Base-by-base conservation (phyloP, 2,888 invertebrate species). In the Drosophila diplacantha region DNA sequence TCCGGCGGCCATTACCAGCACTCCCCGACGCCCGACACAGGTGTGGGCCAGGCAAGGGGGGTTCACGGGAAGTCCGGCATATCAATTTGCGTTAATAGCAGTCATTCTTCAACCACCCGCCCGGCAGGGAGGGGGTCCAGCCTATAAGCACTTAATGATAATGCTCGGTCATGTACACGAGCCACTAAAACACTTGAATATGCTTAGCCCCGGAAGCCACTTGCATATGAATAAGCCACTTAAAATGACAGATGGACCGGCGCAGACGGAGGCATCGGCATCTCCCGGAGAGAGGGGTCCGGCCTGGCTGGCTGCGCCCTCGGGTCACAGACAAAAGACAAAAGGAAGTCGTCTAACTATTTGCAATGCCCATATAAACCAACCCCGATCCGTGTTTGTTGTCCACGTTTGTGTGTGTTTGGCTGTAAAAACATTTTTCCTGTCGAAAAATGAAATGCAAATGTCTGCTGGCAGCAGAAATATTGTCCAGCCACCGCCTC, bases 151-250 rank as follows among this genome's bases (percentile, higher is more conserved):
- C 83, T 84, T 84, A 82, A 82, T 84, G 81, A 83, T 75, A 84
- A 83, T 83, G 79, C 83, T 73, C 75, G 79, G 83, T 81, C 83
- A 80, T 74, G 81, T 74, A 82, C 80, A 82, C 75, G 75, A 63
- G 76, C 76, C 72, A 81, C 83, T 77, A 73, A 77, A 77, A 75
- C 84, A 84, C 75, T 76, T 82, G 81, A 82, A 82, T 84, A 80
- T 83, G 83, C 72, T 81, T 81, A 83, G 79, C 81, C 81, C 78
- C 80, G 80, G 81, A 82, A 79, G 77, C 81, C 84, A 84, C 75
- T 76, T 85, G 83, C 82, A 83, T 84, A 80, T 83, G 85, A 84
- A 82, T 85, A 82, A 85, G 84, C 83, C 83, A 84, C 85, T 84
- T 85, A 78, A 81, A 85, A 75, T 85, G 85, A 85, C 85, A 85